phyloP scores from a whole-genome alignment of 1,140 invertebrate genomes.

The Drosophila punjabiensis region DNA sequence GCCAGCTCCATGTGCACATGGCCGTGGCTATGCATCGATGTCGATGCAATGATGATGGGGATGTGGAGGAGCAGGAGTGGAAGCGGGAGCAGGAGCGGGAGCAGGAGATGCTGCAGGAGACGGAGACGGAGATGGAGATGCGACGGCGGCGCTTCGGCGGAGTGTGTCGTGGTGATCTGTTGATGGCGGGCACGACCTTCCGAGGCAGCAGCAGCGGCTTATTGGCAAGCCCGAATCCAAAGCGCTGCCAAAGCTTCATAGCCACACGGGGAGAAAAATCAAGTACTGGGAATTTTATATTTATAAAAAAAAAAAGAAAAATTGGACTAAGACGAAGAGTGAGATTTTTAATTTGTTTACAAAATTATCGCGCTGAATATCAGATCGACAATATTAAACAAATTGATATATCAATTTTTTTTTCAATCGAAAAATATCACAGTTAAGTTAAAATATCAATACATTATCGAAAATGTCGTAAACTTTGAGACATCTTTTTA shows the following conservation, averaged over 20 bases:
- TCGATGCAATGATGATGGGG: slow-evolving; percentile 18
- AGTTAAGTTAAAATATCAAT: too few species aligned
- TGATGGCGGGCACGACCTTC: slow-evolving; percentile 73
- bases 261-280: background rate
- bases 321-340: too few species aligned
- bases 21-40: slow-evolving; percentile 8
- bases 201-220: slow-evolving; percentile 17
- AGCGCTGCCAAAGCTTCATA: slow-evolving; percentile 1
- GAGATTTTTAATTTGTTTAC: too few species aligned
- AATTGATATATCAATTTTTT: too few species aligned
- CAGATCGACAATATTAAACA: too few species aligned
- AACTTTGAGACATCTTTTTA: background rate
- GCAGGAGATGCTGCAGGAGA: background rate
- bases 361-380: too few species aligned
- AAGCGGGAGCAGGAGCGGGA: background rate
- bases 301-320: background rate
- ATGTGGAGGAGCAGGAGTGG: slow-evolving; percentile 1
- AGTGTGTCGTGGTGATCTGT: slow-evolving; percentile 72
- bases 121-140: background rate
- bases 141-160: slow-evolving; percentile 20
- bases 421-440: too few species aligned
- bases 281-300: background rate
- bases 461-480: background rate
- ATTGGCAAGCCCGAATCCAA: slow-evolving; percentile 12
- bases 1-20: slow-evolving; percentile 15